phyloP scores from a whole-genome alignment of 2,888 invertebrate species.

The Cistogaster globosa region DNA sequence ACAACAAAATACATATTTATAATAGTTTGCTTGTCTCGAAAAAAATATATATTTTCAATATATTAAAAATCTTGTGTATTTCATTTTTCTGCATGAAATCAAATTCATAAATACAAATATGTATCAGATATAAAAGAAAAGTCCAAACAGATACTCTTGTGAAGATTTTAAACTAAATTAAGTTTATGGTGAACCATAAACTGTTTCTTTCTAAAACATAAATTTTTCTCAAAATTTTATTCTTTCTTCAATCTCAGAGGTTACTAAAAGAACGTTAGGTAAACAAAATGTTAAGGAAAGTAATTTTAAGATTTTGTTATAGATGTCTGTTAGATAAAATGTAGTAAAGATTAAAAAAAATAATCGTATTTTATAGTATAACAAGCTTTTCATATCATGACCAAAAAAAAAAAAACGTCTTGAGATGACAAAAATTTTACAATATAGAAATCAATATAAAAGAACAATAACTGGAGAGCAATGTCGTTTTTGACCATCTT shows the following conservation, averaged over 20 bases:
- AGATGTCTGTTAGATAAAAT: conserved; percentile 57
- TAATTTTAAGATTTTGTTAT: conserved; percentile 53
- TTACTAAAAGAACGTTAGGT: conserved; percentile 48
- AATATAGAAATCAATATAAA: conserved; percentile 59
- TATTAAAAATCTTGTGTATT: conserved; percentile 44
- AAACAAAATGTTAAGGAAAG: conserved; percentile 40
- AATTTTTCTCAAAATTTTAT: conserved; percentile 42
- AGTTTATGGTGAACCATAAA: conserved; percentile 79
- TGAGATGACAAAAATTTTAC: background rate
- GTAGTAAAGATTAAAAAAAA: conserved; percentile 9
- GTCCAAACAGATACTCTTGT: background rate
- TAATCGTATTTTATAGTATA: conserved; percentile 45
- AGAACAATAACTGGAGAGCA: conserved; percentile 49
- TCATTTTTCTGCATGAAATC: conserved; percentile 59
- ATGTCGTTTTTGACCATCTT: conserved; percentile 69
- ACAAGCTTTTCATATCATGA: conserved; percentile 66
- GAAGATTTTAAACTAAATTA: conserved; percentile 49
- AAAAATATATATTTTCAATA: conserved; percentile 1
- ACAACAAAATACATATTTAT: too few species aligned
- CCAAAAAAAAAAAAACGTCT: conserved; percentile 33
- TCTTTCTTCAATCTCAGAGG: conserved; percentile 31
- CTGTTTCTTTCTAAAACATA: conserved; percentile 74
- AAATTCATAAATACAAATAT: conserved; percentile 42
- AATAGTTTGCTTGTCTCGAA: background rate
- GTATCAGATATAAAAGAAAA: conserved; percentile 22